Conservation (phyloP, 1,140 invertebrate species). For the Popillia japonica region DNA sequence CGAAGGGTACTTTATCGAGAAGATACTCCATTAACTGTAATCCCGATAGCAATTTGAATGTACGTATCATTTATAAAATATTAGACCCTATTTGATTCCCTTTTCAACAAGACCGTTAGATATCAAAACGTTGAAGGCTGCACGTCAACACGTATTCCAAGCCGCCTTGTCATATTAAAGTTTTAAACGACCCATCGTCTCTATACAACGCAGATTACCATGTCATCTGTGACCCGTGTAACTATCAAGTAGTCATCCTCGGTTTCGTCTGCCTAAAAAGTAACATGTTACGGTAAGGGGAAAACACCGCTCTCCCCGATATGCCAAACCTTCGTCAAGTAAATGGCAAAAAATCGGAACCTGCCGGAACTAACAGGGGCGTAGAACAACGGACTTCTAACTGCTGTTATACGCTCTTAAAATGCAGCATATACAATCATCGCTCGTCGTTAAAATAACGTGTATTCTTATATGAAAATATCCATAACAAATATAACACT, state of each 20-base stretch:
- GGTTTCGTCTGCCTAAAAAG: background rate
- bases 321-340: constrained; percentile 8
- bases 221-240: constrained; percentile 28
- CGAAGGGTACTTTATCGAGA: too few relatives aligned
- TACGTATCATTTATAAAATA: background rate
- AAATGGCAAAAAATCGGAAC: background rate
- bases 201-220: constrained; percentile 21
- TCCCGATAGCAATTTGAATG: background rate
- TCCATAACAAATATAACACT: too few relatives aligned
- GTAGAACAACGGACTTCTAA: background rate
- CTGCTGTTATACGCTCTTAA: too few relatives aligned
- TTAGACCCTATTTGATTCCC: background rate
- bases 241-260: constrained; percentile 27
- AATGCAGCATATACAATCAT: too few relatives aligned
- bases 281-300: background rate
- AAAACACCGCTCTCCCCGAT: constrained; percentile 2
- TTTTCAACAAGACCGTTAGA: background rate
- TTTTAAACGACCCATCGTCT: constrained; percentile 29
- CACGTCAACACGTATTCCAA: constrained; percentile 1
- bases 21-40: background rate
- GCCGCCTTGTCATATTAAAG: background rate
- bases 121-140: constrained; percentile 9
- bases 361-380: background rate
- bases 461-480: too few relatives aligned
- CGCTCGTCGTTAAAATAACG: too few relatives aligned